These are phyloP conservation scores for Antechinus stuartii DNA, from an alignment of 2,113 vertebrate species.

Conservation along the genomic window DNA sequence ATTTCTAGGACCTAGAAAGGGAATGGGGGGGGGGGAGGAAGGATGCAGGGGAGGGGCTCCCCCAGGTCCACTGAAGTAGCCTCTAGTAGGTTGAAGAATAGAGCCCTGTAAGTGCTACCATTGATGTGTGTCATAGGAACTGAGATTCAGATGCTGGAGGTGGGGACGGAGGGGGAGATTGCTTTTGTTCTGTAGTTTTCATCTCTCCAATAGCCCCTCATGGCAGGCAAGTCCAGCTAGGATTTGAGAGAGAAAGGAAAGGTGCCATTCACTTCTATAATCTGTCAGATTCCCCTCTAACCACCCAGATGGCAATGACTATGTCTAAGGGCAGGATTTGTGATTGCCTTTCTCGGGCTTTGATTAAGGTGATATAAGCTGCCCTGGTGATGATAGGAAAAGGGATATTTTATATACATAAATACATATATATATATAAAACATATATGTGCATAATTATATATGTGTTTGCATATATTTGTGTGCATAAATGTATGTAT, in stretches of 20 bases:
- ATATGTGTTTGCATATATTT: too few species aligned
- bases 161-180: neutral
- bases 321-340: neutral
- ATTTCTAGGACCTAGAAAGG: neutral
- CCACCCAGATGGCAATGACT: neutral
- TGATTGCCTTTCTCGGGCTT: neutral
- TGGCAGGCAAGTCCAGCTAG: neutral
- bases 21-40: too few species aligned
- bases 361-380: neutral
- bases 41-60: neutral
- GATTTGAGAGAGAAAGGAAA: neutral
- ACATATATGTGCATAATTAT: too few species aligned
- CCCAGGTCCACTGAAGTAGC: neutral
- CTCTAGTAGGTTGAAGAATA: neutral
- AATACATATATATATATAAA: too few species aligned
- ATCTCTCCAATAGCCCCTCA: neutral
- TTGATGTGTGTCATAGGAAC: neutral
- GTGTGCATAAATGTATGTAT: too few species aligned
- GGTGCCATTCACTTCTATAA: neutral
- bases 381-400: neutral
- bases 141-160: neutral
- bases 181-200: neutral
- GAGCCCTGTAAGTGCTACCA: neutral
- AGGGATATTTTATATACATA: neutral
- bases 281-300: neutral